These are phyloP conservation scores for Glaucomys volans DNA, from an alignment of 2,113 vertebrate genomes.

Conservation along the genomic window DNA sequence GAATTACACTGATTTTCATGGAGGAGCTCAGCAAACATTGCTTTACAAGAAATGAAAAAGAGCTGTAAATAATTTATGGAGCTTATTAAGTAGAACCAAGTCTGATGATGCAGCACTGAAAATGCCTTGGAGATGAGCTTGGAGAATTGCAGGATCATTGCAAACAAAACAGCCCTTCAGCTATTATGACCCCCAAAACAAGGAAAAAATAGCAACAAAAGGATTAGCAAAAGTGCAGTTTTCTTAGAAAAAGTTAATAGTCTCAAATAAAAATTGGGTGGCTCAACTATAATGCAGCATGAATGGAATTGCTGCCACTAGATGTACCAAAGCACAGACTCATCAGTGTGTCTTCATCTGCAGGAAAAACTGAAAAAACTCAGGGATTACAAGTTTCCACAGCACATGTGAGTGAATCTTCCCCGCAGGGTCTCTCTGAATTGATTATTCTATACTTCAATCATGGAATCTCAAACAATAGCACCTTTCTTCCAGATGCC, in stretches of 20 bases:
- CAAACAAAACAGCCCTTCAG: neutral
- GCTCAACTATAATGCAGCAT: neutral
- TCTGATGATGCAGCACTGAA: neutral
- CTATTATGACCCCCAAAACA: neutral
- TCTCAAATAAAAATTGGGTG: neutral
- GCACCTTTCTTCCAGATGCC: conserved; percentile 83
- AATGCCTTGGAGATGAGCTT: neutral
- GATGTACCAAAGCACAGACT: neutral
- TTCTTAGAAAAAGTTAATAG: conserved; percentile 42
- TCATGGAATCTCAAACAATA: conserved; percentile 77
- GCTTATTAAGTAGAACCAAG: neutral
- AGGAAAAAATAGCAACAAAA: neutral
- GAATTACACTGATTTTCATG: conserved; percentile 71
- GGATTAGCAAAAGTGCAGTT: neutral
- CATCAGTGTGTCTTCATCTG: conserved; percentile 22
- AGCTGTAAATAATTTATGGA: conserved; percentile 36
- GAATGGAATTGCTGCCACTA: neutral
- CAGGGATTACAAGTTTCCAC: conserved; percentile 65
- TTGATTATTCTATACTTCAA: conserved; percentile 78
- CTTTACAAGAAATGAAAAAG: conserved; percentile 42
- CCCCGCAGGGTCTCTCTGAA: conserved; percentile 59
- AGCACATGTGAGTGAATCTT: conserved; percentile 70
- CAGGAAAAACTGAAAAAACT: neutral
- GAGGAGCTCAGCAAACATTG: conserved; percentile 17
- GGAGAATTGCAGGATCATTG: neutral